phyloP scores from a whole-genome alignment of 2,113 vertebrate genomes.

The Pelecanus crispus region DNA sequence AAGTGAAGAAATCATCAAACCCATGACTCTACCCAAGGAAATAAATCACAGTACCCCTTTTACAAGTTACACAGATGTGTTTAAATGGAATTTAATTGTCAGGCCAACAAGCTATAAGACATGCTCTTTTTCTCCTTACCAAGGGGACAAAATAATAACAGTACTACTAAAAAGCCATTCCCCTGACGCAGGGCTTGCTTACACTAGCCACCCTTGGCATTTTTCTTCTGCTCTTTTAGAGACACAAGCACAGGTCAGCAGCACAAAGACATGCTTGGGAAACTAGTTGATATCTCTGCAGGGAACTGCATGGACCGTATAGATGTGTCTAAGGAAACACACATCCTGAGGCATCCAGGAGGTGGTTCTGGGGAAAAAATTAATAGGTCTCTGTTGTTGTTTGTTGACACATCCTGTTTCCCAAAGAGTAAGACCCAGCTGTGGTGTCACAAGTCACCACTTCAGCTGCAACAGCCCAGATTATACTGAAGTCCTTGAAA shows the following conservation, averaged over 20 bases:
- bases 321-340: background rate
- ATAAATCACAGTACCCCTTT: background rate
- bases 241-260: background rate
- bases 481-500: background rate
- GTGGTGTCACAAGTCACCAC: background rate
- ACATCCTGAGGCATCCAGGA: background rate
- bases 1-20: background rate
- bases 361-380: background rate
- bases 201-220: background rate
- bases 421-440: background rate
- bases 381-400: background rate
- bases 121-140: background rate
- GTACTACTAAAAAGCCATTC: background rate
- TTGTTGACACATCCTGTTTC: background rate
- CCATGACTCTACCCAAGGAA: background rate
- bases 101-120: background rate
- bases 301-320: background rate
- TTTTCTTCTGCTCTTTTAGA: background rate
- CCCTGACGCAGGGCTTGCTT: background rate
- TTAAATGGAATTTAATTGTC: background rate
- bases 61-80: background rate
- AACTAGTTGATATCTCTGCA: background rate
- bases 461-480: background rate
- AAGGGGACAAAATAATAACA: background rate
- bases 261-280: background rate